These are phyloP conservation scores for Ochropleura plecta DNA, from an alignment of 2,888 invertebrate genomes.

Conservation along the genomic window DNA sequence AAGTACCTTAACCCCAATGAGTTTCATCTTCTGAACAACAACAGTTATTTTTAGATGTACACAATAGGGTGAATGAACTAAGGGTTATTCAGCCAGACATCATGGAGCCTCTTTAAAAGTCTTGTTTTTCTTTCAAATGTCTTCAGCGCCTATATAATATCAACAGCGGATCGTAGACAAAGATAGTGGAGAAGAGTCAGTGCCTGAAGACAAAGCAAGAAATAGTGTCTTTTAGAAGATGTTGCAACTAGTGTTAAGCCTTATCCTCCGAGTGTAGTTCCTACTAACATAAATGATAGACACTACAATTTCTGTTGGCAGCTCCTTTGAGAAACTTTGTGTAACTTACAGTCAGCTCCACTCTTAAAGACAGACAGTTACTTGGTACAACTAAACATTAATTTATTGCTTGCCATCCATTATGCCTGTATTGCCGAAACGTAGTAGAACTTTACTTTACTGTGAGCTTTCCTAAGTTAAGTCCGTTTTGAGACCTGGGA, in stretches of 20 bases:
- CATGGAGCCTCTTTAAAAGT: conserved; percentile 1
- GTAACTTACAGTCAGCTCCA: conserved; percentile 15
- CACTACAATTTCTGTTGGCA: conserved; percentile 24
- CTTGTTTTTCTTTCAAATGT: background rate
- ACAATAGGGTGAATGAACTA: conserved; percentile 14
- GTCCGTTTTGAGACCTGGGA: background rate
- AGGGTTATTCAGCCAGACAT: conserved; percentile 16
- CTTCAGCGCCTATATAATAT: background rate
- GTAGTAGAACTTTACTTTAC: background rate
- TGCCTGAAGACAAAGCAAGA: background rate
- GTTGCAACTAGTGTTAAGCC: background rate
- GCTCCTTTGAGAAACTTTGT: conserved; percentile 31
- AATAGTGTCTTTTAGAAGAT: background rate
- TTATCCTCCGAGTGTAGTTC: conserved; percentile 1
- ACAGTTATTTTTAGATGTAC: conserved; percentile 8
- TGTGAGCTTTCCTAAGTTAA: background rate
- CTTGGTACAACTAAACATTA: conserved; percentile 27
- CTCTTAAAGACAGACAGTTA: conserved; percentile 8
- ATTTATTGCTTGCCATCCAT: conserved; percentile 32
- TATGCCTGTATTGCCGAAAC: conserved; percentile 1
- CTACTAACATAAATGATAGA: conserved; percentile 16
- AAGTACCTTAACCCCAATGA: background rate
- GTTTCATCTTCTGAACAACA: conserved; percentile 11
- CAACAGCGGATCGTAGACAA: background rate
- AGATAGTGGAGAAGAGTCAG: too few relatives aligned